Evolutionary conservation across 1,140 invertebrate species (phyloP), one percentile per base, ranked within the genome.

Genomic region (Leptopilina clavipes): DNA sequence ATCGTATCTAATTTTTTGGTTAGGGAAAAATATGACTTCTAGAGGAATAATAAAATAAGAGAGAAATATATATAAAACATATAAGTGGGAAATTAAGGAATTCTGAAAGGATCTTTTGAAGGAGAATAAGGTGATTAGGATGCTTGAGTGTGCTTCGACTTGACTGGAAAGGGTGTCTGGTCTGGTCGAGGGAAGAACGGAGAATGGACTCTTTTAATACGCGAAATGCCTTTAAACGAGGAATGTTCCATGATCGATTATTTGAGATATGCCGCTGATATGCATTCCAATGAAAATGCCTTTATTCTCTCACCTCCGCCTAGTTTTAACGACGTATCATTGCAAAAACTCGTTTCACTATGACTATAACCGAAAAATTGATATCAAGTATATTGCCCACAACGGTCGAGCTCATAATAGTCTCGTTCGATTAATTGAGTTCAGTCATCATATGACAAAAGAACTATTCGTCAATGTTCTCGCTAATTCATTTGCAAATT

Each of bases 41-140:
- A 5, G 25, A 31, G 5, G 5, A 31, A 5, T 31, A 31, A 31
- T 31, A 31, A 31, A 31, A n/a, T n/a, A n/a, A n/a, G n/a, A n/a
- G n/a, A 31, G 25, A 31, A 31, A 31, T 31, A 31, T 31, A 31
- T 31, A 31, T 31, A 31, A 31, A 31, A 31, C 25, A 65, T 31
- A 65, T 25, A 31, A 65, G 22, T 31, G 59, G 22, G 22, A 31
- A 65, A 31, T 65, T 65, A 17, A 25, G 59, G 25, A 65, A 31
- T 65, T 65, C 59, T 65, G 22, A 31, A 65, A 65, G 25, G 59
- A 25, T 31, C 59, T 65, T 25, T 31, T 31, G 14, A 31, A 65
- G 19, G 12, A 37, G 59, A 65, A 84, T 83, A 83, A 83, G 81
- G 76, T 78, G 82, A 84, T 84, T 84, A 84, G 81, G 78, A 83